A percentile compares a stretch with the other conserved stretches of the same genome.
These are phyloP conservation scores for Tipula lateralis DNA, from an alignment of 2,888 invertebrate species.

Conservation along the genomic window DNA sequence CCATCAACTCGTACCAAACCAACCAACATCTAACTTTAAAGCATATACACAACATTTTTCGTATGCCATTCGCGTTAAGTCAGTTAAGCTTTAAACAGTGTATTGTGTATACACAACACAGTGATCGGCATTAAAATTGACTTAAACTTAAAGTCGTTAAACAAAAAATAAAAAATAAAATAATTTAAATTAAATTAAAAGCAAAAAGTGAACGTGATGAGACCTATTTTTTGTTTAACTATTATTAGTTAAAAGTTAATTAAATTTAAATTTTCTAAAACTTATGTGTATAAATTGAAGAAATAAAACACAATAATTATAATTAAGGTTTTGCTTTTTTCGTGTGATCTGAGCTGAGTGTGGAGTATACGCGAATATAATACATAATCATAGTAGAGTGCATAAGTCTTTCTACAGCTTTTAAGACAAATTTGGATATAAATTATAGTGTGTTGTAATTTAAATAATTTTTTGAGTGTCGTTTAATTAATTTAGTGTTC, in stretches of 20 bases:
- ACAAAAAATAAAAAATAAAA: not conserved
- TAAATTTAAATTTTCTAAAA: constrained; percentile 19
- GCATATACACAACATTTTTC: not conserved
- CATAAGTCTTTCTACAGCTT: not conserved
- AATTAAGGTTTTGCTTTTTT: not conserved
- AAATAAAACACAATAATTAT: not conserved
- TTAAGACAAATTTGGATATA: not conserved
- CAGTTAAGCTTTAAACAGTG: not conserved
- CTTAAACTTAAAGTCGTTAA: not conserved
- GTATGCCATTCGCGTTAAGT: not conserved
- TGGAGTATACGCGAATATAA: not conserved
- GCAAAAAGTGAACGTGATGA: constrained; percentile 5
- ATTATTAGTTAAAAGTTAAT: not conserved
- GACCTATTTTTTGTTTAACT: not conserved
- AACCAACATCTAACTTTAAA: not conserved
- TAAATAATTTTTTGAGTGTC: not conserved
- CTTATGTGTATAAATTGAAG: not conserved
- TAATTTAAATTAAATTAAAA: not conserved
- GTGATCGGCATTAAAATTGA: not conserved
- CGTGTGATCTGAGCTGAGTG: not conserved
- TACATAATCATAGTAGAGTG: not conserved
- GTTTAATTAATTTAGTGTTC: not conserved
- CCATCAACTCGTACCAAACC: not conserved
- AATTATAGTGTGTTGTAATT: not conserved
- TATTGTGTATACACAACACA: not conserved